Evolutionary conservation across 1,140 invertebrate genomes (phyloP), one percentile per base, ranked within the genome.

Genomic region (Dreissena polymorpha): DNA sequence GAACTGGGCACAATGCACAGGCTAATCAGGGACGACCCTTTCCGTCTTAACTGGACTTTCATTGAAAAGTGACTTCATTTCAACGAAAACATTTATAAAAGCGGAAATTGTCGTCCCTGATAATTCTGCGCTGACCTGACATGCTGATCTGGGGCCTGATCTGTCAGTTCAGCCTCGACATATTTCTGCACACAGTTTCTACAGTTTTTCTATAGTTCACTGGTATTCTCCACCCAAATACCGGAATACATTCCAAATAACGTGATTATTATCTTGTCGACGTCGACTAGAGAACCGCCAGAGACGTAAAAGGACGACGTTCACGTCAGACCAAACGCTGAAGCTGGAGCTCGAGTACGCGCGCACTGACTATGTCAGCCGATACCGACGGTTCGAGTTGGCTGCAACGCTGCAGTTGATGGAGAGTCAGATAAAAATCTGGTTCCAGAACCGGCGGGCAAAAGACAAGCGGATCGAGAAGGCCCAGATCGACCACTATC

Each of bases 401-500:
- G 97, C 98, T 0, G 95, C 96, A 83, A 94, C 95, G 0, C 92
- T 99, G 27, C 94, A 95, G 67, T 93, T 99, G 10, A 97, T 96
- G 3, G 98, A 99, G 92, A 98, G 97, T 25, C 90, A 92, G 75
- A 91, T 91, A 77, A 91, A 90, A 77, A 90, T 89, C 29, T 91
- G 98, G 98, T 99, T 98, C 91, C 98, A 99, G 93, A 99, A 99
- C 92, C 94, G 98, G 68, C 94, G 98, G 85, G 98, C 98, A 12
- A 99, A 99, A 93, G 97, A 99, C 90, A 99, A 99, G 93, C 94
- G 98, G 69, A 97, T 99, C 80, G 97, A 99, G 90, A 99, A 99
- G 90, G 97, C 97, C 0, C 97, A 98, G 76, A 94, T 98, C 39
- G 98, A 99, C 93, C 97, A 98, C 89, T 97, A 98, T 85, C 97